Evolutionary conservation across 2,113 vertebrate genomes (phyloP), one percentile per base, ranked within the genome.

Genomic region (Pipra filicauda): DNA sequence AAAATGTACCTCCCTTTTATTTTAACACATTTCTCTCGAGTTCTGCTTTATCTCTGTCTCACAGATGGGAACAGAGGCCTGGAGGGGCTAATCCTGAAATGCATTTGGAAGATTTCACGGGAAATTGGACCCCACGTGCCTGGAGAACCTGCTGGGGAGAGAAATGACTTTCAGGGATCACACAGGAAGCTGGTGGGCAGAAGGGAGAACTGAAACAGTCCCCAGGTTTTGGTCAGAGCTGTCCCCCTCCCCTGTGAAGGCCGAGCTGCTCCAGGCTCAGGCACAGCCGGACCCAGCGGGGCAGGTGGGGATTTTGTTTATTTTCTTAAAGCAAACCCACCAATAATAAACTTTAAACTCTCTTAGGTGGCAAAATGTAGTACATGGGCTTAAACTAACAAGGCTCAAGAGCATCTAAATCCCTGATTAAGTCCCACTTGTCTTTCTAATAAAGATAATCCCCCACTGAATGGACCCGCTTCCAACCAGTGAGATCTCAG

Each of bases 361-460:
- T 58, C 59, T 33, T 71, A 55, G 35, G 55, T 74, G 72, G 58
- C 48, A 67, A 71, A 71, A 31, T 8, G 55, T 24, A 61, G 24
- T 44, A 16, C 22, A 37, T 16, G 31, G 59, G 22, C 69, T 83
- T 81, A 11, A 94, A 51, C 59, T 80, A 85, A 80, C 75, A 59
- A 44, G 55, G 59, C 64, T 84, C n/a, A 55, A 83, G 90, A 94
- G 69, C 44, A 77, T 30, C 69, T 31, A 64, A 93, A 80, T 80
- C 88, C 88, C 85, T 8, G 12, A 30, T 74, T 54, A 86, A 84
- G 52, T 37, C 62, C 58, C 78, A 33, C 85, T 94, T 66, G 87
- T 66, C 89, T 93, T 76, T 83, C 82, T 80, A 84, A 64, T 77
- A 59, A 58, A 0, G 4, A 41, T 89, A 93, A 95, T 85, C 89